phyloP scores from a whole-genome alignment of 2,113 vertebrate species.

The Phalacrocorax carbo region DNA sequence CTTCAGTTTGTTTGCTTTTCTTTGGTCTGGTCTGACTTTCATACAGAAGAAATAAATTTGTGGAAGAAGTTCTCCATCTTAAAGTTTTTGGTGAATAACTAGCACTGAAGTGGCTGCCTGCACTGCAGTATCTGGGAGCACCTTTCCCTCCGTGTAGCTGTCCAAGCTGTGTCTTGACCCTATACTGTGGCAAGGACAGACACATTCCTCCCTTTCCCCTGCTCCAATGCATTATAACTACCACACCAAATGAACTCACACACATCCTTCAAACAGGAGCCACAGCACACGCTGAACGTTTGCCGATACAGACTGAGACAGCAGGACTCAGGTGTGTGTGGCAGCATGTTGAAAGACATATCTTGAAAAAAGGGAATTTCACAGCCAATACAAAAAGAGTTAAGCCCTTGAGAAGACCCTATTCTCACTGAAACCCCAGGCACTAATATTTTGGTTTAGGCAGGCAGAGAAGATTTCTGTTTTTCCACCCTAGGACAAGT shows the following conservation, averaged over 20 bases:
- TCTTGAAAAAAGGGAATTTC: background rate
- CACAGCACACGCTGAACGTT: accelerated
- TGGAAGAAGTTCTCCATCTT: background rate
- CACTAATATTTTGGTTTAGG: background rate
- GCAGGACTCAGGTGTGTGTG: background rate
- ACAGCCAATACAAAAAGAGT: background rate
- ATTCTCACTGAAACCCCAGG: background rate
- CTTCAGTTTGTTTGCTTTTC: background rate
- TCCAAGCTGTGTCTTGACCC: background rate
- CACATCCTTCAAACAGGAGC: background rate
- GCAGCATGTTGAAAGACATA: background rate
- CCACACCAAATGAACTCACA: background rate
- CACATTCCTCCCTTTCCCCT: background rate
- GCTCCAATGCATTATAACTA: background rate
- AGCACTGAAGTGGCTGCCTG: background rate
- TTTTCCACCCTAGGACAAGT: background rate
- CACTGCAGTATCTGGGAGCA: background rate
- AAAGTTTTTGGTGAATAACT: background rate
- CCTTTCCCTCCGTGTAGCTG: background rate
- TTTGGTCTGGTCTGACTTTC: background rate
- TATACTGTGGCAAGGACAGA: background rate
- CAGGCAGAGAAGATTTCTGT: background rate
- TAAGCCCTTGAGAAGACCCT: background rate
- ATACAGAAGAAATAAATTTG: background rate
- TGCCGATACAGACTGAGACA: background rate